Evolutionary conservation across 1,140 invertebrate genomes (phyloP), one percentile per base, ranked within the genome.

Genomic region (Drosophila punjabiensis): DNA sequence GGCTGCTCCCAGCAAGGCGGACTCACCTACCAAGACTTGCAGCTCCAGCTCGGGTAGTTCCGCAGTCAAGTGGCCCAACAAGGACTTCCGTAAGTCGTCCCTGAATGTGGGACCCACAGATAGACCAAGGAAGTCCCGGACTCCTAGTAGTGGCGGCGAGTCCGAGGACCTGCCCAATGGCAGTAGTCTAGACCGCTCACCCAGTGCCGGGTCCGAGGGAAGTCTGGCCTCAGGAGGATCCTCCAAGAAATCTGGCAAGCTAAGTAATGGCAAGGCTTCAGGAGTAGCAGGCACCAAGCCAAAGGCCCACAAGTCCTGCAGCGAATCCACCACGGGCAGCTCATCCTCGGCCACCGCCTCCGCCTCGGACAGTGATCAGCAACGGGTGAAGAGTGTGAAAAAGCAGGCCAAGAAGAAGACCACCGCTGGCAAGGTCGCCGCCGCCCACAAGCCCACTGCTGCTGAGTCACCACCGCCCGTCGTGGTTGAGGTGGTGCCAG

Each of bases 51-150:
- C 78, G 1, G 63, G 74, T 5, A 84, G 66, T 24, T 74, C 94
- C 13, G 94, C 56, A 93, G 79, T 79, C 0, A 95, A 94, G 62
- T 88, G 84, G 84, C 94, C 94, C 8, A 96, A 96, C 89, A 96
- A 97, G 93, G 96, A 97, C 87, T 96, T 96, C 82, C 94, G 96
- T 13, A 97, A 97, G 91, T 96, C 96, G 0, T 95, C 95, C 0
- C 91, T 97, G 10, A 97, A 97, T 88, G 96, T 96, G 94, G 95
- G 95, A 64, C 93, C 92, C 39, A 94, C 94, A 0, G 94, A 93
- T 20, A 89, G 93, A 37, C 83, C 92, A 0, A 93, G 93, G 20
- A 91, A 92, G 52, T 92, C 87, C 0, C 78, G 91, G 30, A 92
- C 92, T 16, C 88, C 92, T 11, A 93, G 89, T 56, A 93, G 91